These are phyloP conservation scores for Dryobota labecula DNA, from an alignment of 2,888 invertebrate genomes.

Conservation along the genomic window DNA sequence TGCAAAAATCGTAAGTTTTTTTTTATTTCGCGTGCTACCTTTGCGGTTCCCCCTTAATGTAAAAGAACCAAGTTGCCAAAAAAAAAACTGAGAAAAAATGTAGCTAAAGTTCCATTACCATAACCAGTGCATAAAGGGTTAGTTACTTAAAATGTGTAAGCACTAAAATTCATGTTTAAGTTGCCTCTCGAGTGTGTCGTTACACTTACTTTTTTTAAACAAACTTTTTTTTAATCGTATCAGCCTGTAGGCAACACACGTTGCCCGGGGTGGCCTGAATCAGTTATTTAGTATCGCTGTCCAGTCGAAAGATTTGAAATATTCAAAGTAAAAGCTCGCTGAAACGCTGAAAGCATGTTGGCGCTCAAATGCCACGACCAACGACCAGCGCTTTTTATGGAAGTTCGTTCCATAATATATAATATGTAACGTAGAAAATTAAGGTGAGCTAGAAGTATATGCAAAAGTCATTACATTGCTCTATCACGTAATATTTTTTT, in stretches of 20 bases:
- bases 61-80: conserved; percentile 10
- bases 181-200: not conserved
- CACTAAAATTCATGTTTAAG: conserved; percentile 17
- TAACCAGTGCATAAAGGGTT: not conserved
- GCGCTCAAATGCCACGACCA: conserved; percentile 64
- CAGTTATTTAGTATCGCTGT: conserved; percentile 67
- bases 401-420: conserved; percentile 64
- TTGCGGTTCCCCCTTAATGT: too few species aligned
- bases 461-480: conserved; percentile 9
- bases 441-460: conserved; percentile 8
- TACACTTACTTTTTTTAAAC: not conserved
- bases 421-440: conserved; percentile 38
- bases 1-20: too few species aligned
- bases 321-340: conserved; percentile 71
- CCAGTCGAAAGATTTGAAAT: conserved; percentile 71
- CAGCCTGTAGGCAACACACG: conserved; percentile 25
- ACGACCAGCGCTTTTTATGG: conserved; percentile 67
- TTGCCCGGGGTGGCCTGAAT: conserved; percentile 46
- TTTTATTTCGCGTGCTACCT: too few species aligned
- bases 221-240: conserved; percentile 22
- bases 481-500: not conserved
- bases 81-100: conserved; percentile 7
- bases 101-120: not conserved
- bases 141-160: not conserved
- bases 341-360: conserved; percentile 71